phyloP scores from a whole-genome alignment of 1,140 invertebrate genomes.

The Plodia interpunctella region DNA sequence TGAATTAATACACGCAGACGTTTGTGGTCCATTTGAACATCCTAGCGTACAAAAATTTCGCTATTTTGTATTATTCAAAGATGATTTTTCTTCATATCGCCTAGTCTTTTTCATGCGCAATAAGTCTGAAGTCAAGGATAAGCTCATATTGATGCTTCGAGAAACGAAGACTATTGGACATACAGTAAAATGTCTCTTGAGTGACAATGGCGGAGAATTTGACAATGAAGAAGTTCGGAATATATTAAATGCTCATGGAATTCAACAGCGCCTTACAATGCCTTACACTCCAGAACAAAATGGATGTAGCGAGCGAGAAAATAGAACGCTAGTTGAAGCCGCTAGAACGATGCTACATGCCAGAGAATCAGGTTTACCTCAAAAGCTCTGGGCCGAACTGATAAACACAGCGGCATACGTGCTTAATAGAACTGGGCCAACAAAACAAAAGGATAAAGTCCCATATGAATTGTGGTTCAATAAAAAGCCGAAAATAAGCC shows the following conservation, averaged over 20 bases:
- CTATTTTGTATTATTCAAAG: constrained; percentile 10
- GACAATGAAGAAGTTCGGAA: not conserved
- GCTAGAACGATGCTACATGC: not conserved
- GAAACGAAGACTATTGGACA: not conserved
- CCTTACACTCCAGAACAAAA: constrained; percentile 1
- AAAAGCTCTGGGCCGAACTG: not conserved
- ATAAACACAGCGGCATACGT: not conserved
- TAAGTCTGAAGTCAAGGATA: not conserved
- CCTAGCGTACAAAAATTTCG: not conserved
- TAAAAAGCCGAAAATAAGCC: not conserved
- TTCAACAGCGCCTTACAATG: not conserved
- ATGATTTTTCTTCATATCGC: not conserved
- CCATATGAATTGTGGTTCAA: not conserved
- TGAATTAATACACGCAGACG: not conserved
- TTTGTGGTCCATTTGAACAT: constrained; percentile 3
- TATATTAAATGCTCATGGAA: not conserved
- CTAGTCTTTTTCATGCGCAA: not conserved
- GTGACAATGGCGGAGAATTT: constrained; percentile 11
- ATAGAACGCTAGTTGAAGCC: constrained; percentile 4
- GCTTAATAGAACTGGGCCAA: not conserved
- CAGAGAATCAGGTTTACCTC: not conserved
- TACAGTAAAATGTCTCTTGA: not conserved
- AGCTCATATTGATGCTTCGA: not conserved
- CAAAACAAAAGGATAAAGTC: not conserved
- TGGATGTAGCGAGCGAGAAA: constrained; percentile 5